A percentile compares a stretch with the other conserved stretches of the same genome.
phyloP scores from a whole-genome alignment of 2,797 vertebrate genomes.

The Galaxias olidus region DNA sequence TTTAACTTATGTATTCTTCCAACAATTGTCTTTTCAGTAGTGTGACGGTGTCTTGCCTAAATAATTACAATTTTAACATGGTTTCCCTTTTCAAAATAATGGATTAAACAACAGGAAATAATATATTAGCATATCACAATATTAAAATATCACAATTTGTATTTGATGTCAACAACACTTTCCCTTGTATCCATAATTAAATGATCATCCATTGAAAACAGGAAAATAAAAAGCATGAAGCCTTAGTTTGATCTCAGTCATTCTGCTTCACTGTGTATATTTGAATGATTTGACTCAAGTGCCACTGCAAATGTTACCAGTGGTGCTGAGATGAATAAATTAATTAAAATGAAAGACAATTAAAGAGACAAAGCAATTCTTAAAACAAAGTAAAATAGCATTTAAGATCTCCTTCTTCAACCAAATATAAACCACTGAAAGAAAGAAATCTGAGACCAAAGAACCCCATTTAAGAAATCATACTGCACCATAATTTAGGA shows the following conservation, averaged over 20 bases:
- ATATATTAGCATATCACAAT: slow-evolving; percentile 58
- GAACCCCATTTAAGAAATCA: slow-evolving; percentile 41
- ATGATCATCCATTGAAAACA: slow-evolving; percentile 66
- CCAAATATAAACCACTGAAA: too few species aligned
- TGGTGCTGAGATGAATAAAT: too few species aligned
- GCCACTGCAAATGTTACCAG: too few species aligned
- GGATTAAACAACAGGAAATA: slow-evolving; percentile 56
- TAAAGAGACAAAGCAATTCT: too few species aligned
- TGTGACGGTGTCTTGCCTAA: slow-evolving; percentile 52
- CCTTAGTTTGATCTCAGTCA: slow-evolving; percentile 43
- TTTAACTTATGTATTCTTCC: slow-evolving; percentile 51
- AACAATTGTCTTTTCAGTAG: slow-evolving; percentile 49
- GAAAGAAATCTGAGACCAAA: too few species aligned
- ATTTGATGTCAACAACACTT: too few species aligned
- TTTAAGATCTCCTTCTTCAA: too few species aligned
- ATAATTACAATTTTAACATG: slow-evolving; percentile 67
- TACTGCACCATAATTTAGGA: slow-evolving; percentile 54
- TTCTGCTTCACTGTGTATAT: slow-evolving; percentile 45
- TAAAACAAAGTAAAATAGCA: too few species aligned
- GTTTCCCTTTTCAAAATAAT: slow-evolving; percentile 55
- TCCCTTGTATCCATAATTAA: too few species aligned
- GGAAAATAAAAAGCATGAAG: slow-evolving; percentile 48
- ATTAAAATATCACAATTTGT: slow-evolving; percentile 50
- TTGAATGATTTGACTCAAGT: too few species aligned
- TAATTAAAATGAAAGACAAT: too few species aligned